phyloP scores from a whole-genome alignment of 2,888 invertebrate genomes.

The Toxonevra muliebris region DNA sequence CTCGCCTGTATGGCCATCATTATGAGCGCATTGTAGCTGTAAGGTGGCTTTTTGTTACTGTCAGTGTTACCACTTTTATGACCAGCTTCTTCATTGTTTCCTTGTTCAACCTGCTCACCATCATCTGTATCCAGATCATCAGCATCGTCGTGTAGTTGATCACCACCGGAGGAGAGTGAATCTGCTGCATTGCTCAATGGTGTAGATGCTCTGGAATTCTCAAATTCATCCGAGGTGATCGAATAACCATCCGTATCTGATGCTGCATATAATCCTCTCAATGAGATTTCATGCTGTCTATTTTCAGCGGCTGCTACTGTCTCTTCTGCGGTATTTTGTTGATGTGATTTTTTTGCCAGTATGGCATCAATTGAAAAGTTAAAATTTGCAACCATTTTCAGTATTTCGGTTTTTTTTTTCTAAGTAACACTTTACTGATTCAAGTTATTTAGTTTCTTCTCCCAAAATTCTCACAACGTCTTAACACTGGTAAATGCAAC shows the following conservation, averaged over 20 bases:
- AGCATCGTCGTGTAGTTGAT: constrained; percentile 45
- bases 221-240: constrained; percentile 58
- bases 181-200: constrained; percentile 62
- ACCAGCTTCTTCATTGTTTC: constrained; percentile 42
- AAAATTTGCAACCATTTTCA: constrained; percentile 49
- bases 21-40: constrained; percentile 98
- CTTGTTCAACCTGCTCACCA: constrained; percentile 31
- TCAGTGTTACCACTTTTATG: constrained; percentile 47
- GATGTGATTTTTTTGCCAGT: constrained; percentile 69
- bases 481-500: not conserved
- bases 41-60: constrained; percentile 89
- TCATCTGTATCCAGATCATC: constrained; percentile 16
- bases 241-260: constrained; percentile 46
- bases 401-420: constrained; percentile 7
- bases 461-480: not conserved
- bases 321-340: constrained; percentile 27
- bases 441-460: not conserved
- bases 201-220: constrained; percentile 59
- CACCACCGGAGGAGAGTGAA: constrained; percentile 51
- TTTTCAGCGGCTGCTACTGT: constrained; percentile 25
- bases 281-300: constrained; percentile 31
- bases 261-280: constrained; percentile 29
- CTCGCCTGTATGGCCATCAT: constrained; percentile 99
- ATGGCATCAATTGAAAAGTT: constrained; percentile 85
- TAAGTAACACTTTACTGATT: not conserved